Percentiles rank a stretch among this genome's conserved stretches.
Conservation (phyloP, 2,888 invertebrate species). For the Boloria selene region DNA sequence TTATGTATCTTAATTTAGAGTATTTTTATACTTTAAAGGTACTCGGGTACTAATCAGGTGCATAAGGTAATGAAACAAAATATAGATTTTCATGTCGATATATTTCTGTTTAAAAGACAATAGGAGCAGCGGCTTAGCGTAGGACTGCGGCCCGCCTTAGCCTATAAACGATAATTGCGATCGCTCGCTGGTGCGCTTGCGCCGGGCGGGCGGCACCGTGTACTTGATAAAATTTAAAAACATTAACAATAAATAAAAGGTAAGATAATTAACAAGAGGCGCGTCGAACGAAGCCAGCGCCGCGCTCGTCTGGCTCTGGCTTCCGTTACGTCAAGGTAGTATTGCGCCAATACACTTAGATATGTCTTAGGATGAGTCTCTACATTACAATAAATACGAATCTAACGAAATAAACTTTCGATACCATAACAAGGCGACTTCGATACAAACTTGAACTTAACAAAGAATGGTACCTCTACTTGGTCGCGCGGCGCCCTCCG, state of each 20-base stretch:
- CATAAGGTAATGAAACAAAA: slow-evolving; percentile 46
- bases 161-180: too few species aligned
- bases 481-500: too few species aligned
- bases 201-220: slow-evolving; percentile 29
- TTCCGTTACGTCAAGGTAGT: too few species aligned
- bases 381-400: slow-evolving; percentile 28
- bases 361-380: slow-evolving; percentile 41
- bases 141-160: slow-evolving; percentile 21
- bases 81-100: slow-evolving; percentile 51
- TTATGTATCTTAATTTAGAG: not conserved
- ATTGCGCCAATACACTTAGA: slow-evolving; percentile 39
- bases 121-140: slow-evolving; percentile 49
- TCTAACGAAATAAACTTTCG: slow-evolving; percentile 37
- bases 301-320: too few species aligned
- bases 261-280: slow-evolving; percentile 29
- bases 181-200: slow-evolving; percentile 37
- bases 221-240: slow-evolving; percentile 62
- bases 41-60: not conserved
- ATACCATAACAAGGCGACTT: slow-evolving; percentile 38
- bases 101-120: slow-evolving; percentile 61
- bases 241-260: slow-evolving; percentile 57
- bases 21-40: not conserved
- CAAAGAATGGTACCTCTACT: too few species aligned
- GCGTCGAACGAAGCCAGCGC: slow-evolving; percentile 19
- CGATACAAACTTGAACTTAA: too few species aligned